Base-by-base conservation (phyloP, 2,113 vertebrate genomes). In the Salvator merianae region DNA sequence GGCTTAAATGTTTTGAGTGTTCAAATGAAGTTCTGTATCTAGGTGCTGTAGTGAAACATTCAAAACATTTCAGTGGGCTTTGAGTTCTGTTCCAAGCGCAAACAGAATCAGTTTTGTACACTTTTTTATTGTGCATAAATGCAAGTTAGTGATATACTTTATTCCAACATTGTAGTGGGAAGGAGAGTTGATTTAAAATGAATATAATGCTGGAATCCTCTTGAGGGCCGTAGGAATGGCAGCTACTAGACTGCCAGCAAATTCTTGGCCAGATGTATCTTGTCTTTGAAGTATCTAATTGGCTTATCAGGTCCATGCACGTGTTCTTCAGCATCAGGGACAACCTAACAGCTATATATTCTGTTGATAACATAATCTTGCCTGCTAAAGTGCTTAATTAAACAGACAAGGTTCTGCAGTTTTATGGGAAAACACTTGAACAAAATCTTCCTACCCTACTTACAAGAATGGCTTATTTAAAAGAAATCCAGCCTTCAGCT, bases 241-340 rank as follows among this genome's bases (percentile, higher is more conserved):
- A 63, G 79, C 83, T 91, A 84, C 79, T 87, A 86, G 69, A 66
- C 80, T 79, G 66, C 73, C 90, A 87, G 82, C 1, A 0, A 16
- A 66, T 85, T 83, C 82, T 77, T 72, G 36, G 34, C 40, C 89
- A 92, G 91, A 93, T 90, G 88, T 55, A 84, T 76, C 79, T 81
- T 65, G 83, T 77, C 90, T 84, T 89, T 70, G 0, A 89, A 90
- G 87, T 78, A 53, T 69, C 76, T 82, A 90, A 90, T 74, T 93
- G 90, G 84, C 59, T 94, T 69, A 74, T 88, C 69, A 32, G 66
- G 62, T 76, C 81, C 84, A 4, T 32, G 32, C 66, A 73, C 0
- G 0, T 78, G 50, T 50, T 75, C 36, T 63, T 4, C 34, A 77
- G 76, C 34, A 75, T 76, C 82, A 36, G 80, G 81, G 74, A 79